phyloP scores from a whole-genome alignment of 2,113 vertebrate genomes.

The human region DNA sequence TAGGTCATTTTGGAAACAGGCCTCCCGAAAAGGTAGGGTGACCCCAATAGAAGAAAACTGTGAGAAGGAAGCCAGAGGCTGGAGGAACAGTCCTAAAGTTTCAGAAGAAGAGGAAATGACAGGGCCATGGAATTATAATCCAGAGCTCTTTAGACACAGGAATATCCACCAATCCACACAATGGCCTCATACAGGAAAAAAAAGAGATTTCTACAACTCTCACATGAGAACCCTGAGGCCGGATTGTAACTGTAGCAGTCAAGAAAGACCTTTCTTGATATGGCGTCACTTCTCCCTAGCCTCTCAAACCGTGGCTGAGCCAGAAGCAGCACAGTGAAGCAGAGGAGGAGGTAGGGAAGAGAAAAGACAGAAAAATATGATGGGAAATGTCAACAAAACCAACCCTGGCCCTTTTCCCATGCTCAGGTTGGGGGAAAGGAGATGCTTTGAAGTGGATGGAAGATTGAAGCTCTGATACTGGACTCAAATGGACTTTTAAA shows the following conservation, averaged over 20 bases:
- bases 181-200: neutral
- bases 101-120: neutral
- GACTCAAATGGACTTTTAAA: neutral
- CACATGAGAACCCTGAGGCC: neutral
- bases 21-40: neutral
- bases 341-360: neutral
- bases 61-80: neutral
- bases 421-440: neutral
- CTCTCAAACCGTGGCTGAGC: neutral
- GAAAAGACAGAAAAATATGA: neutral
- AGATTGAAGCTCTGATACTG: neutral
- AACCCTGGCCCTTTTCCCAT: neutral
- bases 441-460: neutral
- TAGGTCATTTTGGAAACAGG: neutral
- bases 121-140: neutral
- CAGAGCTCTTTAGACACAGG: neutral
- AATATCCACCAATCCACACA: neutral
- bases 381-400: neutral
- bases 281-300: no score
- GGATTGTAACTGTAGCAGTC: neutral
- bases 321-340: neutral
- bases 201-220: neutral
- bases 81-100: neutral
- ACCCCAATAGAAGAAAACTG: neutral
- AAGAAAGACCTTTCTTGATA: neutral